phyloP scores from a whole-genome alignment of 37 sponge, comb jelly and placozoan genomes.

The Tethya wilhelma region DNA sequence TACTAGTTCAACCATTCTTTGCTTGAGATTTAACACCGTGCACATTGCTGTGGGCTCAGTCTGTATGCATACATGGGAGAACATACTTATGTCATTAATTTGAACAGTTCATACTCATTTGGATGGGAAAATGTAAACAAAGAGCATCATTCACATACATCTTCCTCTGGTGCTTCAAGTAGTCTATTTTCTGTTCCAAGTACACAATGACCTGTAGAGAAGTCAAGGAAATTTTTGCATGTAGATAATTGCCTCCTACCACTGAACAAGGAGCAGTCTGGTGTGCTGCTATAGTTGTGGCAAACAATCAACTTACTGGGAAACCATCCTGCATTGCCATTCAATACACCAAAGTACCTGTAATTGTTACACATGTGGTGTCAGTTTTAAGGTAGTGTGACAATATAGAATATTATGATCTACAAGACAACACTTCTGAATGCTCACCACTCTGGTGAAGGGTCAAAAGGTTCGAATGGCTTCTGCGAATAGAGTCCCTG shows the following conservation, averaged over 20 bases:
- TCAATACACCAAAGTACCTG: constrained; percentile 67
- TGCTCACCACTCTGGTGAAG: constrained; percentile 77
- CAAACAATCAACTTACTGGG: constrained; percentile 84
- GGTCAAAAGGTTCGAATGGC: constrained; percentile 80
- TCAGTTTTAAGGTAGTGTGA: background rate
- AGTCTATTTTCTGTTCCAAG: constrained; percentile 20
- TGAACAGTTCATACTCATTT: too few relatives aligned
- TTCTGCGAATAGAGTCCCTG: constrained; percentile 77
- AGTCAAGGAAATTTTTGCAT: background rate
- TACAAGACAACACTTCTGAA: too few relatives aligned
- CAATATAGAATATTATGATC: background rate
- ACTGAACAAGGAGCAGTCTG: too few relatives aligned
- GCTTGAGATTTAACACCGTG: constrained; percentile 46
- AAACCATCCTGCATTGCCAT: constrained; percentile 76
- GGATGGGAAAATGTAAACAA: background rate
- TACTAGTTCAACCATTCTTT: constrained; percentile 72
- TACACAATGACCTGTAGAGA: constrained; percentile 35
- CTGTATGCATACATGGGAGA: constrained; percentile 20
- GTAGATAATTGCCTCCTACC: background rate
- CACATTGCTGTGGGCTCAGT: constrained; percentile 48
- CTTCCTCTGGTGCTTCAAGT: constrained; percentile 37
- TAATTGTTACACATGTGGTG: background rate
- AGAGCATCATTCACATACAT: constrained; percentile 26
- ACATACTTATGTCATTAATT: too few relatives aligned
- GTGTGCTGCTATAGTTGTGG: too few relatives aligned